A percentile compares a stretch with the other conserved stretches of the same genome.
Conservation (phyloP, 2,113 vertebrate species). For the Lagenorhynchus albirostris region DNA sequence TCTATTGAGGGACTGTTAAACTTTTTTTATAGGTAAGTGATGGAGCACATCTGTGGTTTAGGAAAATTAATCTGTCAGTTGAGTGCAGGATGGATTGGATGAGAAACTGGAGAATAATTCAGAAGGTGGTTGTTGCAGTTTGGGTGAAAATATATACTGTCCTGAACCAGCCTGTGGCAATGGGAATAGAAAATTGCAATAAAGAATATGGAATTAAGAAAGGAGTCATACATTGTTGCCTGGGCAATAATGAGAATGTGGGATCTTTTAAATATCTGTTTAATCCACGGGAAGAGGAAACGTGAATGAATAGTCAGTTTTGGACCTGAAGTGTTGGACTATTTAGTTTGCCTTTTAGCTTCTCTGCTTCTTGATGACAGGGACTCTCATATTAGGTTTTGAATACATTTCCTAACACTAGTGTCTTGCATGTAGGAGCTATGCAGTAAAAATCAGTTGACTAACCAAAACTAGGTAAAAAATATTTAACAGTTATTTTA, state of each 20-base stretch:
- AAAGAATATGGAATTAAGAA: background rate
- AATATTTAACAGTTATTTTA: background rate
- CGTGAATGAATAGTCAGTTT: background rate
- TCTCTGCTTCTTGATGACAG: background rate
- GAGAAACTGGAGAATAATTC: slow-evolving; percentile 29
- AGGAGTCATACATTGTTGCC: background rate
- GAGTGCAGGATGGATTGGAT: background rate
- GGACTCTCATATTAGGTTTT: background rate
- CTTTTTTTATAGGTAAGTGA: slow-evolving; percentile 1
- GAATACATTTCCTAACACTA: background rate
- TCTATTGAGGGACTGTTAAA: background rate
- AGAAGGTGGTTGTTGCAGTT: background rate
- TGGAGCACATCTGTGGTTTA: background rate
- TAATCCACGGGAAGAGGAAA: background rate
- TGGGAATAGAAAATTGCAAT: background rate
- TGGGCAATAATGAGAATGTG: background rate
- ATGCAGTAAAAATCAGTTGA: background rate
- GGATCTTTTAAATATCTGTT: background rate
- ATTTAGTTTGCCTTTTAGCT: background rate
- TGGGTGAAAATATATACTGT: background rate
- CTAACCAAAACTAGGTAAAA: background rate
- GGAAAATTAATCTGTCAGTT: background rate
- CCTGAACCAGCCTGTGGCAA: background rate
- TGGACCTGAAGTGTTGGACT: background rate
- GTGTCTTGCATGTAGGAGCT: background rate